Percentiles rank a stretch among this genome's conserved stretches.
Conservation (phyloP, 2,797 vertebrate genomes). For the Poeciliopsis infans region DNA sequence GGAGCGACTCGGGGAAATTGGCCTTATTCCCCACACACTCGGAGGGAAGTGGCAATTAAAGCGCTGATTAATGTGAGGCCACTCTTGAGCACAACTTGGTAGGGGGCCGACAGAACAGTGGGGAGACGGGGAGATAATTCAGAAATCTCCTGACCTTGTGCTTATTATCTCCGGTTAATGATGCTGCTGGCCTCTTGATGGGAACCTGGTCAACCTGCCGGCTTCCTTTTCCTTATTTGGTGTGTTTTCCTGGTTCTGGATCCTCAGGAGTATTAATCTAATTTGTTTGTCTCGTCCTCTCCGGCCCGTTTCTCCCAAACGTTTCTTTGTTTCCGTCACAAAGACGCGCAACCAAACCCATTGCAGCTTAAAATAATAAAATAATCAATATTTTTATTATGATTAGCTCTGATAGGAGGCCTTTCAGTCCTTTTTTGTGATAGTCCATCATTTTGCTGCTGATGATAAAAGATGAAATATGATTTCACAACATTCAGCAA, state of each 20-base stretch:
- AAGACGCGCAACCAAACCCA: neutral
- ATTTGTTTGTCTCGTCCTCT: slow-evolving; percentile 63
- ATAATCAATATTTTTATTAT: too few relatives aligned
- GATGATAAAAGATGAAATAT: too few relatives aligned
- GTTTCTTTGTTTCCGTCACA: slow-evolving; percentile 36
- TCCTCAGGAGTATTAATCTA: slow-evolving; percentile 57
- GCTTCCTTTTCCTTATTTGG: slow-evolving; percentile 45
- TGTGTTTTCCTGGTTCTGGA: slow-evolving; percentile 27
- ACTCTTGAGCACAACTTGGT: slow-evolving; percentile 78
- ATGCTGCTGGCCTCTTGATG: slow-evolving; percentile 66
- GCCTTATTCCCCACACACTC: slow-evolving; percentile 78
- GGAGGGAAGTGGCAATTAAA: slow-evolving; percentile 82
- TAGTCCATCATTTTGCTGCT: too few relatives aligned
- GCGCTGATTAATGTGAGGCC: slow-evolving; percentile 79
- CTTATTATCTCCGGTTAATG: slow-evolving; percentile 80
- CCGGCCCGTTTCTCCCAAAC: slow-evolving; percentile 23
- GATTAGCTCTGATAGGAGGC: too few relatives aligned
- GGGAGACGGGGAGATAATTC: slow-evolving; percentile 76
- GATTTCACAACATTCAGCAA: too few relatives aligned
- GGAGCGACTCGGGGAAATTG: slow-evolving; percentile 74
- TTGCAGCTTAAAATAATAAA: neutral
- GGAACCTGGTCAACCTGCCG: slow-evolving; percentile 65
- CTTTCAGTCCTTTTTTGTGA: too few relatives aligned
- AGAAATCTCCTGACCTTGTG: slow-evolving; percentile 78
- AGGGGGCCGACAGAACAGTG: slow-evolving; percentile 71